Evolutionary conservation across 2,113 vertebrate genomes (phyloP), one percentile per base, ranked within the genome.

Genomic region (Meleagris gallopavo): DNA sequence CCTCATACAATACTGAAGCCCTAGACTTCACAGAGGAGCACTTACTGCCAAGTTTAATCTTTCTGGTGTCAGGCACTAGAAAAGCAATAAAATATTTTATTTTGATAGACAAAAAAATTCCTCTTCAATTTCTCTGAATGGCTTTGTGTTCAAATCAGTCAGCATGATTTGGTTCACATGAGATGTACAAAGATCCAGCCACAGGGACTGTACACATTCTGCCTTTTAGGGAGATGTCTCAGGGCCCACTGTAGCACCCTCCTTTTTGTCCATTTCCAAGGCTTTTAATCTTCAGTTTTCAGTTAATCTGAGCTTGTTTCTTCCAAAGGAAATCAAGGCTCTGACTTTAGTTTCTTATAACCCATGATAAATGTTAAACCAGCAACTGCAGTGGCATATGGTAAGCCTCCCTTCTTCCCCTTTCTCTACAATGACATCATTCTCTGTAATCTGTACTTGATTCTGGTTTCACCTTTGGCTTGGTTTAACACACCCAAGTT

Each of bases 311-410:
- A 71, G 9, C 40, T 72, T 46, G 18, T 46, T 71, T 77, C 65
- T 76, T 86, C 34, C 34, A 41, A 36, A 30, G 32, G 4, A 52
- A 58, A n/a, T 80, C 25, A 85, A 64, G 81, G 29, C 36, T 30
- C 21, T 43, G 27, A 57, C n/a, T 11, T 62, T n/a, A 62, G 2
- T 74, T 69, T 85, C 29, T 80, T 24, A 11, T 52, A 80, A 52
- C 3, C 25, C 27, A 20, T 70, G 57, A 64, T 46, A 36, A 58
- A 46, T 54, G 16, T 58, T 70, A 58, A 58, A 4, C 32, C 41
- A 57, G 22, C 46, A 70, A 27, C 11, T 2, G 2, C 0, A 1
- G 16, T 34, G 27, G 27, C 24, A 40, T 40, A 29, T 64, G 36
- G 36, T 40, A 85, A 65, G 12, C 14, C 24, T 71, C 9, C 38